A percentile compares a stretch with the other conserved stretches of the same genome.
phyloP scores from a whole-genome alignment of 2,113 vertebrate genomes.

The Philantomba maxwellii region DNA sequence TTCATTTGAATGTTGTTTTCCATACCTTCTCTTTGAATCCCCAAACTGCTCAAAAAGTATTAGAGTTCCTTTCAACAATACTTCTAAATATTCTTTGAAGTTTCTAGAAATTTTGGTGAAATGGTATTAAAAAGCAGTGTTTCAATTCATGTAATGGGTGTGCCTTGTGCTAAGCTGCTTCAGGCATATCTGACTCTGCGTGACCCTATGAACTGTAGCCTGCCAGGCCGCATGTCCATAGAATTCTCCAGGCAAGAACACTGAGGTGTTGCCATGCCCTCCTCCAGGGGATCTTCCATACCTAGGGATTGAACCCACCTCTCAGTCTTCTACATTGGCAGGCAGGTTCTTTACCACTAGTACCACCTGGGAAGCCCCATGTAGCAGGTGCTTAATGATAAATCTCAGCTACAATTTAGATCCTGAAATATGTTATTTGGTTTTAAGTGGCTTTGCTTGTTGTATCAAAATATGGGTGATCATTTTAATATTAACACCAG shows the following conservation, averaged over 20 bases:
- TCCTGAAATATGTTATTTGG: not conserved
- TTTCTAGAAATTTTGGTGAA: not conserved
- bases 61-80: not conserved
- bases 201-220: not conserved
- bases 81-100: not conserved
- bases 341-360: not conserved
- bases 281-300: not conserved
- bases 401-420: not conserved
- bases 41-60: not conserved
- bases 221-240: not conserved
- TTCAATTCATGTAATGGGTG: not conserved
- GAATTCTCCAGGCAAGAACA: not conserved
- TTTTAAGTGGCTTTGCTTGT: not conserved
- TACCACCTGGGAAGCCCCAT: not conserved
- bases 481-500: not conserved
- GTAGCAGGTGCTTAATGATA: not conserved
- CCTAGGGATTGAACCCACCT: not conserved
- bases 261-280: not conserved
- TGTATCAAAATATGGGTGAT: not conserved
- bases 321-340: not conserved
- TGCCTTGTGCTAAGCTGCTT: not conserved
- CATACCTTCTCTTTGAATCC: not conserved
- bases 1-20: not conserved
- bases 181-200: not conserved
- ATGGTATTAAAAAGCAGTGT: not conserved